Percentiles rank a stretch among this genome's conserved stretches.
Evolutionary conservation across 2,113 vertebrate species (phyloP).

Genomic region (Gorsachius goisagi): DNA sequence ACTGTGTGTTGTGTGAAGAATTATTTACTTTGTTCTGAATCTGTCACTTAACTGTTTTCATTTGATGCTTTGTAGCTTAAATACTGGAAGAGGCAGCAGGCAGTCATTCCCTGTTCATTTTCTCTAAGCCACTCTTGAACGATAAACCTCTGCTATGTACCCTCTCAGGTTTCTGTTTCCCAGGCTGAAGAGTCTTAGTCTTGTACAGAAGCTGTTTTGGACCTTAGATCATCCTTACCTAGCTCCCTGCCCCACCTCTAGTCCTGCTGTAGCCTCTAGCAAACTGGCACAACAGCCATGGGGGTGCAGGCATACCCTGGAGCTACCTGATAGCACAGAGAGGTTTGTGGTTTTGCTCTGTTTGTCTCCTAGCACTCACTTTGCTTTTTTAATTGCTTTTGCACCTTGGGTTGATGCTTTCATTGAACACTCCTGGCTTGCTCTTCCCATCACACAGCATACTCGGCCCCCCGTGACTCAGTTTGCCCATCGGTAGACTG

Average conservation of each 20-base stretch:
- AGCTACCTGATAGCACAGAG: background rate
- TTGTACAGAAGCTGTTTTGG: background rate
- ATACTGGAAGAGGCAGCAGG: background rate
- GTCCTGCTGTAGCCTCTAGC: background rate
- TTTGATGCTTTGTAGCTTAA: slow-evolving; percentile 2
- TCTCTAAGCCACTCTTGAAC: background rate
- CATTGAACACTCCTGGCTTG: background rate
- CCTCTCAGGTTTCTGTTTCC: background rate
- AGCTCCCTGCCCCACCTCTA: background rate
- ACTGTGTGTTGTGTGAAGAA: background rate
- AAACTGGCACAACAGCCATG: background rate
- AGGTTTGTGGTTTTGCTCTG: background rate
- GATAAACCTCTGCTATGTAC: background rate
- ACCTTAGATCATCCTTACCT: background rate
- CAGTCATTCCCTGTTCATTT: background rate
- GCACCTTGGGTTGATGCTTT: background rate
- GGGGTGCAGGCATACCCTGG: background rate
- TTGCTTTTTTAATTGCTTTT: background rate
- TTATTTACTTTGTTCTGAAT: slow-evolving; percentile 21
- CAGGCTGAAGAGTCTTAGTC: background rate
- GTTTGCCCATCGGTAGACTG: background rate
- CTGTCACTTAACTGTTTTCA: background rate
- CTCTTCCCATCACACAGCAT: background rate
- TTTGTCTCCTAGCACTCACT: background rate
- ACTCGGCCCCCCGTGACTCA: rapidly evolving